Base-by-base conservation (phyloP, 2,113 vertebrate species). In the Platysteira castanea region DNA sequence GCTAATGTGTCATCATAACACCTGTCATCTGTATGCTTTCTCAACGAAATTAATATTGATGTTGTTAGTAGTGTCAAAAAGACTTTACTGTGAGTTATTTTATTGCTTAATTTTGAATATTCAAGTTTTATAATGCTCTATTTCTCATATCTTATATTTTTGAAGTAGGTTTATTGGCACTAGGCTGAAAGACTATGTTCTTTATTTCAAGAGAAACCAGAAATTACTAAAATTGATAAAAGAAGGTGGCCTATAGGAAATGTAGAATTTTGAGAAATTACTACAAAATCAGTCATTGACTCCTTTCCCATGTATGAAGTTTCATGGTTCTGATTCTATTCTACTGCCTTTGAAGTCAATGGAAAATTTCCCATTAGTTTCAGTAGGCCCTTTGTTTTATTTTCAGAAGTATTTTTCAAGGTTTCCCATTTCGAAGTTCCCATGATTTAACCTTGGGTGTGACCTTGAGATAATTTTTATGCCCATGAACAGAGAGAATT, bases 321-420 rank as follows among this genome's bases (percentile, higher is more conserved):
- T 87, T 89, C 56, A 89, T 69, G 41, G 53, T 46, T 91, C 53
- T 76, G 37, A 76, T 79, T 69, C 54, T 65, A 12, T 56, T 68
- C 63, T 83, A 42, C 46, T 70, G 67, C 30, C 70, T 94, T 93
- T 94, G 82, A 96, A 94, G 69, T 83, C 26, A 91, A 91, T 63
- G 74, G 70, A 90, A 85, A 94, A 83, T 82, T 87, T 96, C 70
- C 60, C 46, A 78, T 95, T 93, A 82, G 52, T 89, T 95, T 95
- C 91, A 97, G 44, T 12, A 85, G 61, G 53, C 20, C 21, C 18
- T 91, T 90, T 92, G 73, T 84, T 88, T 95, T 71, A 87, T 87
- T 89, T 94, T 92, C 70, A 82, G 60, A 93, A 78, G 8, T 56
- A 60, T 27, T 75, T 96, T 91, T 80, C 42, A 39, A 80, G 89